phyloP scores from a whole-genome alignment of 2,888 invertebrate genomes.

The Orchesella flavescens region DNA sequence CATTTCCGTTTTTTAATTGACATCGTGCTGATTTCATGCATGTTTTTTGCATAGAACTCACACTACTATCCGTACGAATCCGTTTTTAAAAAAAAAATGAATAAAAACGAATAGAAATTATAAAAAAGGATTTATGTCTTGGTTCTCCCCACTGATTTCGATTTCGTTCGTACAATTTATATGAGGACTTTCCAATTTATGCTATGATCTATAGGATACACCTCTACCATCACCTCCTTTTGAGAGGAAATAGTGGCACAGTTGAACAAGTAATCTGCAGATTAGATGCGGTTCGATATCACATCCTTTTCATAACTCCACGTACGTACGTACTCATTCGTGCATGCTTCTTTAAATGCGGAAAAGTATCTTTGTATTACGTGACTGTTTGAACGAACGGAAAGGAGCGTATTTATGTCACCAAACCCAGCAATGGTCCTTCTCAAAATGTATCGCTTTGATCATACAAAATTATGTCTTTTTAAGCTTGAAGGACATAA shows the following conservation, averaged over 20 bases:
- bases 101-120: slow-evolving; percentile 13
- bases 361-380: slow-evolving; percentile 3
- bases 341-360: not conserved
- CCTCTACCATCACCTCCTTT: not conserved
- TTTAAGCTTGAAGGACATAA: slow-evolving; percentile 7
- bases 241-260: not conserved
- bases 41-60: not conserved
- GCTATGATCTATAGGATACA: too few species aligned
- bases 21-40: slow-evolving; percentile 19
- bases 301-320: not conserved
- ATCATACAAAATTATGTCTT: slow-evolving; percentile 1
- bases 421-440: slow-evolving; percentile 10
- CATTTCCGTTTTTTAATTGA: slow-evolving; percentile 32
- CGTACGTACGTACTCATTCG: not conserved
- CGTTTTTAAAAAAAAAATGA: not conserved
- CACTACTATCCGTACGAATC: not conserved
- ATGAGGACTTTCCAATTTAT: not conserved
- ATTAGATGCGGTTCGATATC: slow-evolving; percentile 27
- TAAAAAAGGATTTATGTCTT: slow-evolving; percentile 5
- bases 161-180: slow-evolving; percentile 7
- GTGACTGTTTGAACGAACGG: not conserved
- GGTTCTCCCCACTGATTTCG: slow-evolving; percentile 15
- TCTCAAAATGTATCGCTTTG: not conserved
- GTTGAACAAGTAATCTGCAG: slow-evolving; percentile 18
- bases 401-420: not conserved